Base-by-base conservation (phyloP, 2,888 invertebrate species). In the Perdita meconis region DNA sequence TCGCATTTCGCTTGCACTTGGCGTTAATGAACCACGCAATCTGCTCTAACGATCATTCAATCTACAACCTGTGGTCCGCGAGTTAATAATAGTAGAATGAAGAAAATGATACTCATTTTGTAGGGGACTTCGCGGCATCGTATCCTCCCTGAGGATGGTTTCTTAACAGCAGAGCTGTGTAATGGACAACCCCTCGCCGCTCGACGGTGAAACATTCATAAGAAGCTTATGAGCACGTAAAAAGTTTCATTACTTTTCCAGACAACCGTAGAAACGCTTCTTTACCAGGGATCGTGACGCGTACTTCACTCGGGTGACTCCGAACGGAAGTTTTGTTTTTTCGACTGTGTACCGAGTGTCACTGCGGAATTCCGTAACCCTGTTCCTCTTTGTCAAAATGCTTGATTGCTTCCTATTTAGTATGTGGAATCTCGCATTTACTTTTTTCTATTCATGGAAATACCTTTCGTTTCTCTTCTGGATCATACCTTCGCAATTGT, bases 191-290 rank as follows among this genome's bases (percentile, higher is more conserved):
- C n/a, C 30, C 10, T 10, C 10, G 44, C 22, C 47, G 47, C 8
- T 8, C 10, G 53, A 13, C 56, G 30, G 61, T 53, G 63, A 66
- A 71, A 78, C 61, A 68, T 80, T 68, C 61, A 36, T 67, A 80
- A 80, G 73, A 60, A 82, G 73, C 73, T 77, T 80, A 59, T 70
- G 73, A 77, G 61, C 67, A 44, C 57, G 70, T 70, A 82, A 80
- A 77, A 82, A 82, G 57, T 80, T 80, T 73, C 73, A 68, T 77
- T 65, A 67, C 69, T 66, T 57, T 70, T 50, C 47, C 22, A 57
- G 70, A 76, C 75, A 66, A 26, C 22, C 47, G 42, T 50, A 22
- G 56, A 19, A 36, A 67, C 57, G 34, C 40, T 51, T 8, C 30
- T 34, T 50, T 16, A 19, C 13, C 2, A 1, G 16, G 24, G 34